Conservation (phyloP, 2,113 vertebrate genomes). For the Anarhynchus alexandrinus region DNA sequence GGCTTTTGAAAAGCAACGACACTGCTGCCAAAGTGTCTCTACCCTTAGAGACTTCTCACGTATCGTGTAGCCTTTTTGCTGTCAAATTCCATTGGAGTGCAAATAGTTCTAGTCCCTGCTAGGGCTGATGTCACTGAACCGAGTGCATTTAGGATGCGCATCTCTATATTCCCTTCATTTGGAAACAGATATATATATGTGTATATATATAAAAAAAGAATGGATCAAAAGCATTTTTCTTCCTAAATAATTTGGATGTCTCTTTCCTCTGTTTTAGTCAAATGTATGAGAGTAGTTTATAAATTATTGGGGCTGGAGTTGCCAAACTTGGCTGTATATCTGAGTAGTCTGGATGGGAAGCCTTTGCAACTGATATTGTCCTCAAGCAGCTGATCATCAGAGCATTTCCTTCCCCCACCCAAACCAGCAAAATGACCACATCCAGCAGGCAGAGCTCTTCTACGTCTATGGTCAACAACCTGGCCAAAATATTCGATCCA, state of each 20-base stretch:
- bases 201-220: not conserved
- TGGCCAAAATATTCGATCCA: constrained; percentile 82
- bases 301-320: constrained; percentile 15
- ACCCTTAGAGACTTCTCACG: constrained; percentile 67
- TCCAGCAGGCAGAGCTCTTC: constrained; percentile 54
- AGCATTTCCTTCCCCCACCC: constrained; percentile 40
- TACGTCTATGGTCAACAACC: constrained; percentile 77
- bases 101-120: constrained; percentile 61
- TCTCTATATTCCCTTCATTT: constrained; percentile 52
- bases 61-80: constrained; percentile 67
- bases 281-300: constrained; percentile 17
- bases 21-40: constrained; percentile 54
- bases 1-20: constrained; percentile 68
- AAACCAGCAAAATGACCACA: constrained; percentile 61
- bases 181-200: not conserved
- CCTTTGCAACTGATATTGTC: constrained; percentile 52
- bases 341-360: constrained; percentile 45
- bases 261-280: constrained; percentile 10
- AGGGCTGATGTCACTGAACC: constrained; percentile 60
- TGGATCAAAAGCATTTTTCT: not conserved
- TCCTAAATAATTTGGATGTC: not conserved
- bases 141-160: constrained; percentile 73
- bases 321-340: constrained; percentile 31
- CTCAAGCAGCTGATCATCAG: constrained; percentile 54
- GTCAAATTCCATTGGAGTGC: constrained; percentile 70